A percentile compares a stretch with the other conserved stretches of the same genome.
phyloP scores from a whole-genome alignment of 1,140 invertebrate genomes.

The Hypsibius dujardini region DNA sequence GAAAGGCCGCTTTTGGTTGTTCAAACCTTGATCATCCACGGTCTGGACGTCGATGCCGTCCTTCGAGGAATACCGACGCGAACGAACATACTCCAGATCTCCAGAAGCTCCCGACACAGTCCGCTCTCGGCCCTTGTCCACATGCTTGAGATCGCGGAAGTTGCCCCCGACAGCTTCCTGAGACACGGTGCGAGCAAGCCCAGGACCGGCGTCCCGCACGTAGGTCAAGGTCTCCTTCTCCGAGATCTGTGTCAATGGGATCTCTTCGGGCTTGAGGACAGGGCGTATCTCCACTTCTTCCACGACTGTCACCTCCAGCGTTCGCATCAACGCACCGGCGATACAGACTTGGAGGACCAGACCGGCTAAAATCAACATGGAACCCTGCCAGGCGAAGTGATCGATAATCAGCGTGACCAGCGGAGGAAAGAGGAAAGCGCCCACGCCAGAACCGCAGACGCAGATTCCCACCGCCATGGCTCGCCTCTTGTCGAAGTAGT shows the following conservation, averaged over 20 bases:
- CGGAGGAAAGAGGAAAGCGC: slow-evolving; percentile 82
- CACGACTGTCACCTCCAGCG: background rate
- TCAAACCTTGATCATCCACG: no score
- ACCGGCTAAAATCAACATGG: slow-evolving; percentile 73
- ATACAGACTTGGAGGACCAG: slow-evolving; percentile 46
- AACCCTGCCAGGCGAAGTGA: slow-evolving; percentile 68
- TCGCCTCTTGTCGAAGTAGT: slow-evolving; percentile 91
- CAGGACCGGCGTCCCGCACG: background rate
- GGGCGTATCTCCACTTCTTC: background rate
- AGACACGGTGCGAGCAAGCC: background rate
- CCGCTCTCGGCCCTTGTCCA: background rate
- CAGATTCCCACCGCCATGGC: slow-evolving; percentile 95
- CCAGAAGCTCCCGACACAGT: background rate
- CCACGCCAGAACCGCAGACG: slow-evolving; percentile 82
- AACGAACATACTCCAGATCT: background rate
- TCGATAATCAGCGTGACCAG: slow-evolving; percentile 55
- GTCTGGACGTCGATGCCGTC: slow-evolving; percentile 14
- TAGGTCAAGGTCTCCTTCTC: background rate
- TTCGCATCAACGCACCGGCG: slow-evolving; percentile 10
- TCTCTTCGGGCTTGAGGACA: background rate
- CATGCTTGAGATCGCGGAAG: background rate
- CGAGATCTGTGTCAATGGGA: no score
- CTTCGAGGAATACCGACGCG: background rate
- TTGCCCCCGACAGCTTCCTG: background rate
- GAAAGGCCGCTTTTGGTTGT: no score